Percentiles rank a stretch among this genome's conserved stretches.
Conservation (phyloP, 2,888 invertebrate genomes). For the Ptychoptera contaminata region DNA sequence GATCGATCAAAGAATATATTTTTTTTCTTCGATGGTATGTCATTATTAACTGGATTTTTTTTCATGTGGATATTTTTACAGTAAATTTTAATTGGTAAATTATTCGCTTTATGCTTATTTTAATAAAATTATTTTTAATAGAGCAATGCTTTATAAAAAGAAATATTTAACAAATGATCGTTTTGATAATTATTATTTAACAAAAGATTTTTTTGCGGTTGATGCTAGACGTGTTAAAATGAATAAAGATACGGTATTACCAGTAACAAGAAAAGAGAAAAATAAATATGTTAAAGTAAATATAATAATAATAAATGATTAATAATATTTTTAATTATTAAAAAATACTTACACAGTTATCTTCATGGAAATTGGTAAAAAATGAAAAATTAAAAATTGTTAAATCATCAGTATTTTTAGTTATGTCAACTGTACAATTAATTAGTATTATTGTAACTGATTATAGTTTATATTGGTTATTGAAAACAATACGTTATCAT, state of each 20-base stretch:
- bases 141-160: conserved; percentile 52
- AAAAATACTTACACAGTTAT: conserved; percentile 16
- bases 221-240: conserved; percentile 42
- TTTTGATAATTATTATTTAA: conserved; percentile 58
- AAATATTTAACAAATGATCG: conserved; percentile 51
- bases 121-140: conserved; percentile 22
- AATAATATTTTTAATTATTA: conserved; percentile 1
- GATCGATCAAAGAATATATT: conserved; percentile 32
- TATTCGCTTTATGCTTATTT: not conserved
- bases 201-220: conserved; percentile 44
- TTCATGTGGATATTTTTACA: conserved; percentile 38
- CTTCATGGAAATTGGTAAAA: conserved; percentile 18
- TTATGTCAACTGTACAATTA: conserved; percentile 52
- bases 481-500: conserved; percentile 36
- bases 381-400: conserved; percentile 19
- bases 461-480: conserved; percentile 64
- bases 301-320: not conserved
- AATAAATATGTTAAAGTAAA: conserved; percentile 44
- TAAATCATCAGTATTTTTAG: conserved; percentile 36
- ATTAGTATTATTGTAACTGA: conserved; percentile 59
- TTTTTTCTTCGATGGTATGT: conserved; percentile 38
- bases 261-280: conserved; percentile 47
- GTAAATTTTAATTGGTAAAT: conserved; percentile 22
- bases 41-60: conserved; percentile 37
- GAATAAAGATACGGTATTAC: conserved; percentile 47